These are phyloP conservation scores for Alectura lathami DNA, from an alignment of 2,113 vertebrate species.

Conservation along the genomic window DNA sequence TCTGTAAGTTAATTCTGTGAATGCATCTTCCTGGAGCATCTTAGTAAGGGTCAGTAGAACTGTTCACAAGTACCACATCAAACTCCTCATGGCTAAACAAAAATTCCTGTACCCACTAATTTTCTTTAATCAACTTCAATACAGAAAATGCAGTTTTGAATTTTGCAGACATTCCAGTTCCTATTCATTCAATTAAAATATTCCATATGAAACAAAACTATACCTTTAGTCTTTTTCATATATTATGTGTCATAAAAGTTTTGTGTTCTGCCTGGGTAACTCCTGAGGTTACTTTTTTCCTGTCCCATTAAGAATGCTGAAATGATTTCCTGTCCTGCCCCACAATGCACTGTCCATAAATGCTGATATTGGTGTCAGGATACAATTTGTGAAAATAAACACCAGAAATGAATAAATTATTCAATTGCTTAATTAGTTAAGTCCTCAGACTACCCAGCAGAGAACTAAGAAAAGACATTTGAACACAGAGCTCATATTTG, in stretches of 20 bases:
- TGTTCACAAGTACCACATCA: not conserved
- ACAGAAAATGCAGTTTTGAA: not conserved
- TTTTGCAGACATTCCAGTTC: not conserved
- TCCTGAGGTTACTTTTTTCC: not conserved
- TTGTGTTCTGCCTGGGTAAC: not conserved
- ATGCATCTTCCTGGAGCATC: slow-evolving; percentile 3
- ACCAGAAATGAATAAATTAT: slow-evolving; percentile 57
- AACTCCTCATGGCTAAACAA: not conserved
- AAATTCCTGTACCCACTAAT: not conserved
- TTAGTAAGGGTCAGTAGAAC: not conserved
- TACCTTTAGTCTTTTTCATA: not conserved
- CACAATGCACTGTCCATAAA: slow-evolving; percentile 10
- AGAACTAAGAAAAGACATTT: slow-evolving; percentile 12
- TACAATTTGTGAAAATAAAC: slow-evolving; percentile 52
- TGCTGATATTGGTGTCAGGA: not conserved
- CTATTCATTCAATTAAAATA: not conserved
- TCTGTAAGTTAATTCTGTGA: not conserved
- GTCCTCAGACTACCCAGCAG: not conserved
- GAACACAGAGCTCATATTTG: not conserved
- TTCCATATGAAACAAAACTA: slow-evolving; percentile 41
- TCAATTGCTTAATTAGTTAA: slow-evolving; percentile 62
- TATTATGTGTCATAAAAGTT: not conserved
- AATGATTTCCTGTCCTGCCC: slow-evolving; percentile 58
- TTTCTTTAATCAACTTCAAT: not conserved
- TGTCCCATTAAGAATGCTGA: slow-evolving; percentile 29